Base-by-base conservation (phyloP, 64 coral and sea anemone species). In the Pachyseris speciosa region DNA sequence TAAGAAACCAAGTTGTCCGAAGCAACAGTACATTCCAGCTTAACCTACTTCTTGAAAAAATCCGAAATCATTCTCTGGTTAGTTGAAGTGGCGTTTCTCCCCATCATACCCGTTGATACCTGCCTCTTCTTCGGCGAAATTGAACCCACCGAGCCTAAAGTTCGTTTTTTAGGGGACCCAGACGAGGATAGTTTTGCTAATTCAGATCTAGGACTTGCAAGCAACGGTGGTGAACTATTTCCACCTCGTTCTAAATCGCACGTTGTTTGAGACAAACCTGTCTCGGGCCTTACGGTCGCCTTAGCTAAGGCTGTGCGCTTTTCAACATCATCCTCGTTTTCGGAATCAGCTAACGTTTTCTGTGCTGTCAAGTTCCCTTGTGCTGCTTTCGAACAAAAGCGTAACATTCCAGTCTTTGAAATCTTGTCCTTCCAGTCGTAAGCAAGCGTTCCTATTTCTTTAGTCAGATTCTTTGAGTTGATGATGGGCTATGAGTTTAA, bases 381-480 rank as follows among this genome's bases (percentile, higher is more conserved):
- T 28, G 48, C 34, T 72, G 34, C 57, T 30, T 57, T 83, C 19
- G 88, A 83, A 38, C 88, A 91, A 32, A 91, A 91, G 32, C 68
- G 30, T 15, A 91, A 43, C 51, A 91, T 66, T 0, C 88, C 88
- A 15, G 88, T 48, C 37, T 83, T 91, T 33, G 88, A 71, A 13
- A 91, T 43, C 43, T 32, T 72, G 22, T 53, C 43, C 30, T 72
- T 67, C 88, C 88, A 91, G 34, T 91, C 44, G 65, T 83, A 91
- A 41, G 77, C 88, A 19, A 91, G 2, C 9, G 26, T 51, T 15
- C 88, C 88, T 9, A 91, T 69, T 58, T 91, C 78, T 43, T 91
- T 91, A 1, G 64, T 91, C 69, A 91, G 78, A 36, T 91, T 83
- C 74, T 83, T 91, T 37, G 63, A 83, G 75, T 91, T 91, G 24